phyloP scores from a whole-genome alignment of 1,140 invertebrate species.

The Caenorhabditis brenneri region DNA sequence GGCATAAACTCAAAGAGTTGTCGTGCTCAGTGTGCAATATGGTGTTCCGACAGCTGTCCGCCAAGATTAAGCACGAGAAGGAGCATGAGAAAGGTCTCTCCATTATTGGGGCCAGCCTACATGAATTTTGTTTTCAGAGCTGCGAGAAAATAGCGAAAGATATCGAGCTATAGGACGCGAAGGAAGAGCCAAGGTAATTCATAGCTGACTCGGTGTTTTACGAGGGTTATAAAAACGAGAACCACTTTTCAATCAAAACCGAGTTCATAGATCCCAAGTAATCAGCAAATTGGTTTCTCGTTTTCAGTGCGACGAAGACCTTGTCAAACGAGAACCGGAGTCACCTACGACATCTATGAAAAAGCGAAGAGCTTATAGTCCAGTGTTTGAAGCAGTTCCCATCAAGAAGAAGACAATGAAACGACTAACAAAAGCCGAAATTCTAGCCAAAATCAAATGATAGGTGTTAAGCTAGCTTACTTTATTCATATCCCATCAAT shows the following conservation, averaged over 20 bases:
- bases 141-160: neutral
- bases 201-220: neutral
- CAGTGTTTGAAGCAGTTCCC: neutral
- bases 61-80: constrained; percentile 19
- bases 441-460: neutral
- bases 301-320: constrained; percentile 38
- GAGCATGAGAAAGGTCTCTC: constrained; percentile 25
- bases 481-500: too few species aligned
- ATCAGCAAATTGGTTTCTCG: constrained; percentile 9
- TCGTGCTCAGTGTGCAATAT: constrained; percentile 18
- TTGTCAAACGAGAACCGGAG: neutral
- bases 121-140: neutral
- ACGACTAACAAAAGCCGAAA: neutral
- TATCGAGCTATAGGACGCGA: neutral
- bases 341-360: neutral
- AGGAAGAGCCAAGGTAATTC: neutral
- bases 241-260: neutral
- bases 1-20: constrained; percentile 18
- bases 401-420: neutral
- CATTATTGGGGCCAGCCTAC: too few species aligned
- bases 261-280: neutral
- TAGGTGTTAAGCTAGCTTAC: too few species aligned
- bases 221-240: neutral
- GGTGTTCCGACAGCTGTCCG: constrained; percentile 23
- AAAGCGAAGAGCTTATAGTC: neutral